phyloP scores from a whole-genome alignment of 2,888 invertebrate genomes.

The Caenorhabditis sp. region DNA sequence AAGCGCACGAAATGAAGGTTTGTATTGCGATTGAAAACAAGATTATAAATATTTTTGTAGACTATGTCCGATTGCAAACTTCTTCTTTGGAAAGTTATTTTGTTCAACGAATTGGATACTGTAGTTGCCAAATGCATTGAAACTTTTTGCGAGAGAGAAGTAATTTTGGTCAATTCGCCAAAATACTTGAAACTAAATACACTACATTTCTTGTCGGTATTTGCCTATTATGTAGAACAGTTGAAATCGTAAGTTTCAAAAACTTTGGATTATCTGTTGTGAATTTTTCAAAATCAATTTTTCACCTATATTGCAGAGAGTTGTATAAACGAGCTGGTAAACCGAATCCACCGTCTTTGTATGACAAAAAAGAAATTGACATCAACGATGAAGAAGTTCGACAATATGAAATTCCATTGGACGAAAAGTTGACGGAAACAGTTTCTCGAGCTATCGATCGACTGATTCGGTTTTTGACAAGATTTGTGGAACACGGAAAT shows the following conservation, averaged over 20 bases:
- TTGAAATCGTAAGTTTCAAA: conserved; percentile 31
- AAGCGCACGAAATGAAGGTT: conserved; percentile 22
- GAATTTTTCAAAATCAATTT: neutral
- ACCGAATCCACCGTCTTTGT: conserved; percentile 5
- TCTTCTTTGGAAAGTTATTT: conserved; percentile 33
- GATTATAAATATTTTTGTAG: conserved; percentile 5
- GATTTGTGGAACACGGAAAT: conserved; percentile 33
- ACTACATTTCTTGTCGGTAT: conserved; percentile 25
- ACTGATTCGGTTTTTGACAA: conserved; percentile 29
- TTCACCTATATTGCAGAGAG: conserved; percentile 11
- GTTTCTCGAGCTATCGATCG: conserved; percentile 24
- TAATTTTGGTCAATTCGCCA: conserved; percentile 31
- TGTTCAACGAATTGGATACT: conserved; percentile 34
- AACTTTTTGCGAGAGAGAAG: conserved; percentile 38
- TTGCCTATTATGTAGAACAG: conserved; percentile 30
- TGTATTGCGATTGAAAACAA: neutral
- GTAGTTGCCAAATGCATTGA: conserved; percentile 37
- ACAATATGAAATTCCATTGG: conserved; percentile 24
- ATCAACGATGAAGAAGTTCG: conserved; percentile 18
- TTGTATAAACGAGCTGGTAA: conserved; percentile 18
- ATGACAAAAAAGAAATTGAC: conserved; percentile 16
- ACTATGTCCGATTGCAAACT: conserved; percentile 29
- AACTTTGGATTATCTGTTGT: no score
- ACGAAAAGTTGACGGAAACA: conserved; percentile 22
- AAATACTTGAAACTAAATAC: conserved; percentile 18